A percentile compares a stretch with the other conserved stretches of the same genome.
Evolutionary conservation across 2,113 vertebrate genomes (phyloP).

Genomic region (Nesoenas mayeri): DNA sequence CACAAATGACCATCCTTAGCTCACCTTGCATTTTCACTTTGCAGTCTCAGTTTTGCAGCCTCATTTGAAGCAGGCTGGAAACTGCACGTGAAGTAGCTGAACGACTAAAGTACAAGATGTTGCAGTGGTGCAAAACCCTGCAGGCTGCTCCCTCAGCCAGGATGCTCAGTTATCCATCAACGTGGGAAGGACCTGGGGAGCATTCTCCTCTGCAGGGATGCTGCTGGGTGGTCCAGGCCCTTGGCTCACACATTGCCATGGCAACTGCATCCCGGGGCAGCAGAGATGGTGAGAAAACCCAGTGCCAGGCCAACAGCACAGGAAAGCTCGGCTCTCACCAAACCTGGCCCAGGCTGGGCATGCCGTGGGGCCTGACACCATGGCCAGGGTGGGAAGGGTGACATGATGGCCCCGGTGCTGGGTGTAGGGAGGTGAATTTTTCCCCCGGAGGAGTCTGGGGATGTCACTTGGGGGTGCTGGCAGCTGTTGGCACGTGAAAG

Average conservation of each 20-base stretch:
- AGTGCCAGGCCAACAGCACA: fast-evolving
- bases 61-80: neutral
- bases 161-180: neutral
- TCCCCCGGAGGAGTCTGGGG: neutral
- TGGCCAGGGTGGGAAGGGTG: fast-evolving
- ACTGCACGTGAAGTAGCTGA: fast-evolving
- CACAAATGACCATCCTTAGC: neutral
- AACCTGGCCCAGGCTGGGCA: neutral
- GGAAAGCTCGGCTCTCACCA: fast-evolving
- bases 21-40: neutral
- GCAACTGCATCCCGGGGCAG: neutral
- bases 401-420: no score
- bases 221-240: neutral
- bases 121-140: neutral
- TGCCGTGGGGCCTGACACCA: fast-evolving
- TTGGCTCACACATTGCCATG: neutral
- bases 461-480: fast-evolving
- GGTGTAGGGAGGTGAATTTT: neutral
- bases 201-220: fast-evolving
- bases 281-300: neutral
- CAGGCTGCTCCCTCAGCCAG: neutral
- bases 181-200: neutral
- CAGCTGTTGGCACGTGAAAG: fast-evolving
- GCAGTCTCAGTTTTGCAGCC: neutral
- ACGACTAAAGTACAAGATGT: neutral